Evolutionary conservation across 1,140 invertebrate genomes (phyloP), one percentile per base, ranked within the genome.

Genomic region (Ooceraea biroi): DNA sequence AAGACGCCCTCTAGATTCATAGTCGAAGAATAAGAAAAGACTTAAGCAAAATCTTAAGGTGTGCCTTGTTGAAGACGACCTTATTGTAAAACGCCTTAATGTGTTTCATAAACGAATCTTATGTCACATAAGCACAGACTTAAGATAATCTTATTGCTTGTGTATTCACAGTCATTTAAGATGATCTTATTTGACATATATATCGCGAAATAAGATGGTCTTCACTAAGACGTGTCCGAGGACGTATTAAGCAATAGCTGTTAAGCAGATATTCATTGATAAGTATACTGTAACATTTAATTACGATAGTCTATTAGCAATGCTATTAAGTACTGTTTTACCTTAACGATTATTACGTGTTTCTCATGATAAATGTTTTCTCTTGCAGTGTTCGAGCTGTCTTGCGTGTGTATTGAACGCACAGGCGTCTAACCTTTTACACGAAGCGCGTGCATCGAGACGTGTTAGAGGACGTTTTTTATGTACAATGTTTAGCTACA

Each of bases 21-120:
- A 65, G 61, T 65, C n/a, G 12, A 11, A 60, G 17, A 60, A 60
- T 27, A 27, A 60, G 57, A 12, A 2, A 27, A 14, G 57, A 60
- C 57, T 60, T 27, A 14, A 60, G 22, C 1, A 60, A 25, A 30
- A 60, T 22, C 57, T 60, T 19, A 30, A 60, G 25, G 3, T 60
- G 2, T 27, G 27, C 25, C 57, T 60, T 60, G 12, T 60, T 14
- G 25, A 60, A 27, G 25, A 60, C 22, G 17, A 60, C 27, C 57
- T 60, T 60, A 60, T 60, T 60, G 25, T 14, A 27, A 14, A 60
- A 60, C 11, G 22, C 25, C 57, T 60, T 60, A 14, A 60, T 60
- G 17, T 60, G 19, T 25, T 60, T 60, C 25, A 60, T 27, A 60
- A 60, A 60, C 57, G 19, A 14, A 22, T 60, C 57, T 60, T 11